These are phyloP conservation scores for Spatula versicolor DNA, from an alignment of 2,797 vertebrate species.

Conservation along the genomic window DNA sequence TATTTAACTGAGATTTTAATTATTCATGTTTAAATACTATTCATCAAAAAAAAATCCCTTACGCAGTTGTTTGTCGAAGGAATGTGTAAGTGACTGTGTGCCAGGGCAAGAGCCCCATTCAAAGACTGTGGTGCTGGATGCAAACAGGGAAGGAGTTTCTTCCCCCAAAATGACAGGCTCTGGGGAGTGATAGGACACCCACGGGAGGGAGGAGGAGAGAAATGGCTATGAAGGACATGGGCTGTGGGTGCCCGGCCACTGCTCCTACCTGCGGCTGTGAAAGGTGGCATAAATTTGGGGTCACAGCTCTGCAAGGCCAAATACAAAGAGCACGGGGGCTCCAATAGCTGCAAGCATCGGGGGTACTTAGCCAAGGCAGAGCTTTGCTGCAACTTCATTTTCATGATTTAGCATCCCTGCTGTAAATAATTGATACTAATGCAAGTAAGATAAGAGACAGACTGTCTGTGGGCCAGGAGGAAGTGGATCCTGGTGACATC, in stretches of 20 bases:
- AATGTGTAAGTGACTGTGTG: background rate
- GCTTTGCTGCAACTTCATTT: background rate
- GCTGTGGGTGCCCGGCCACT: background rate
- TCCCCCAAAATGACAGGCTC: rapidly evolving
- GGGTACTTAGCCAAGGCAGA: conserved; percentile 11
- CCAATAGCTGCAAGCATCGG: background rate
- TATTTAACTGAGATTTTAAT: conserved; percentile 23
- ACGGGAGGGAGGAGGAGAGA: background rate
- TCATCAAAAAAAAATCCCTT: background rate
- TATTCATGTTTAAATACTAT: conserved; percentile 13
- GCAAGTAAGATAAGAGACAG: conserved; percentile 63
- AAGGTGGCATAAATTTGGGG: background rate
- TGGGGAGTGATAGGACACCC: background rate
- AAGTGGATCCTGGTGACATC: conserved; percentile 59
- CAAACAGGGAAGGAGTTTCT: background rate
- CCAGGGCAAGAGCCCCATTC: rapidly evolving
- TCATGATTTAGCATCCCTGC: conserved; percentile 39
- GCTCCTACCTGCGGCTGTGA: background rate
- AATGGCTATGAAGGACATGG: rapidly evolving
- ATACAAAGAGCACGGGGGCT: background rate
- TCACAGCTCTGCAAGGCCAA: background rate
- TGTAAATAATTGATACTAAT: conserved; percentile 57
- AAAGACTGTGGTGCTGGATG: background rate
- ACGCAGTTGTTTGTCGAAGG: background rate
- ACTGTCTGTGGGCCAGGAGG: conserved; percentile 53